Evolutionary conservation across 2,888 invertebrate species (phyloP).

Genomic region (Phrixothrix hirtus): DNA sequence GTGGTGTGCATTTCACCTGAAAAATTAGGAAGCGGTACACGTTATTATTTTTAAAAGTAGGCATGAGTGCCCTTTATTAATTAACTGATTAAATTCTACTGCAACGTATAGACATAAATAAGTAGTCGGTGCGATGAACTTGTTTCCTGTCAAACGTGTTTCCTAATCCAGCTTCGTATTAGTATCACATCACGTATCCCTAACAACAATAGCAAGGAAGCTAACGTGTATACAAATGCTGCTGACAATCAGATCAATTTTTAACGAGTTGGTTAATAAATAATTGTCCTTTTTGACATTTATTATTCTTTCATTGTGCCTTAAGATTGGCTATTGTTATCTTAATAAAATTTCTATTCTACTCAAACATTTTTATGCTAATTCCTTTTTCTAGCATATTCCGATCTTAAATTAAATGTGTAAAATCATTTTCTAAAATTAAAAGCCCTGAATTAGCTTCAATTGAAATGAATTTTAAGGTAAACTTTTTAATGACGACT

Average conservation of each 20-base stretch:
- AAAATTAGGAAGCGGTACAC: slow-evolving; percentile 12
- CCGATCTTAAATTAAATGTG: too few species aligned
- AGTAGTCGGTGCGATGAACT: slow-evolving; percentile 35
- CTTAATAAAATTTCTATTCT: too few species aligned
- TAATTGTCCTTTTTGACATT: slow-evolving; percentile 15
- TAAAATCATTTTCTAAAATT: too few species aligned
- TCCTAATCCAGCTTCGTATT: slow-evolving; percentile 34
- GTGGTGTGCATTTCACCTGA: background rate
- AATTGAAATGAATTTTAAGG: too few species aligned
- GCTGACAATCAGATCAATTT: slow-evolving; percentile 16
- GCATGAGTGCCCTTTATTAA: slow-evolving; percentile 15
- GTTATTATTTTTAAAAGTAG: slow-evolving; percentile 12
- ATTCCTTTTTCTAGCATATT: too few species aligned
- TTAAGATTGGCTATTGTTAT: too few species aligned
- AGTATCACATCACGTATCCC: slow-evolving; percentile 30
- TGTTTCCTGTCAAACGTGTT: slow-evolving; percentile 38
- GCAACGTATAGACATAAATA: slow-evolving; percentile 22
- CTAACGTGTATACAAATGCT: slow-evolving; percentile 4
- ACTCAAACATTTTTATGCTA: too few species aligned
- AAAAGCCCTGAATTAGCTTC: too few species aligned
- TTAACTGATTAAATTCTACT: slow-evolving; percentile 28
- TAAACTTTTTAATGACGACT: too few species aligned
- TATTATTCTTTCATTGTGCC: slow-evolving; percentile 12
- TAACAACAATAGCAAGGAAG: slow-evolving; percentile 11
- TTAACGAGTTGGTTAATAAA: slow-evolving; percentile 7